Evolutionary conservation across 2,113 vertebrate species (phyloP), one percentile per base, ranked within the genome.

Genomic region (Oplegnathus fasciatus): DNA sequence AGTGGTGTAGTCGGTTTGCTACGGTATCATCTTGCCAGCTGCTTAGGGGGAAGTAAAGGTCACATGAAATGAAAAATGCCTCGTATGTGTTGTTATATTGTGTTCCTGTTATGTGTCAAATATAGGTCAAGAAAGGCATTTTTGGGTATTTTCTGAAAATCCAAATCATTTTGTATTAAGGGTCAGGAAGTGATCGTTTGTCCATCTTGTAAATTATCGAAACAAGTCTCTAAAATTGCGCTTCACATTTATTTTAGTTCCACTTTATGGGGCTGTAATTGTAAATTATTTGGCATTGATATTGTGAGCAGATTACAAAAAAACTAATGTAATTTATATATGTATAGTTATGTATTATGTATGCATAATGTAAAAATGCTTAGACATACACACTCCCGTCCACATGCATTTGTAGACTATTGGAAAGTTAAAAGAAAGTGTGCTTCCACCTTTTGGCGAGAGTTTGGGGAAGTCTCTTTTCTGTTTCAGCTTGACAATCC

Each of bases 21-120:
- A 9, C 5, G 13, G 28, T 28, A n/a, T 68, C 44, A 34, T 78
- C 26, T 18, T 17, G n/a, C 46, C 46, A 37, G 48, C 30, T 77
- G 72, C 44, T 67, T 13, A 30, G 34, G 14, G 37, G 44, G 37
- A 67, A 30, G 42, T 13, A 90, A 86, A 86, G 78, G 69, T 87
- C 69, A 48, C 50, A 30, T 28, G 2, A 55, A 73, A 72, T 61
- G 42, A 58, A 66, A 79, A 88, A 78, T 22, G 60, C 28, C 18
- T 64, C 52, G 62, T 4, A 44, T 44, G 4, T 75, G 55, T 60
- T 82, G 26, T 46, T 72, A 3, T 22, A 44, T 40, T 52, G 15
- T 74, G 46, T 58, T 46, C 40, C 72, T 34, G 55, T 44, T 54
- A 10, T 26, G 20, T 69, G 30, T 66, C 60, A 68, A 48, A 64